Base-by-base conservation (phyloP, 1,140 invertebrate species). In the Scylla paramamosain region DNA sequence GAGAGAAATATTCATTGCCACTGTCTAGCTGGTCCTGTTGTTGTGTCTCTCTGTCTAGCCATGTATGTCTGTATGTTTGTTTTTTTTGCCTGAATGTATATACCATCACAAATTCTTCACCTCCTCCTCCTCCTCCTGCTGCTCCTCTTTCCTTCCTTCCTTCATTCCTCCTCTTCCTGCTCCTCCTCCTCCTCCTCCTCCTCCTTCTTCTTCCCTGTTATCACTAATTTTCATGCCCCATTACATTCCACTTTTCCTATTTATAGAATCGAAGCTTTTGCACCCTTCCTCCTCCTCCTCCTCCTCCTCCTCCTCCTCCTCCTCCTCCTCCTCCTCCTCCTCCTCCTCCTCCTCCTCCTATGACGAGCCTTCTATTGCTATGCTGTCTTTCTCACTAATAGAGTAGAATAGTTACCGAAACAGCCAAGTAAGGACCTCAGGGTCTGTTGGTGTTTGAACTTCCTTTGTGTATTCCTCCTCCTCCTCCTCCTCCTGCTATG, bases 341-440 rank as follows among this genome's bases (percentile, higher is more conserved):
- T 87, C 84, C 84, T 46, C 84, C 84, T 87, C 84, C 84, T 87
- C 84, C 31, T 87, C 84, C 84, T 87, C 84, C 29, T 86, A n/a
- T n/a, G n/a, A n/a, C n/a, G n/a, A n/a, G n/a, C 84, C 28, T 86
- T 28, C 84, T 86, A 4, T n/a, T n/a, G n/a, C n/a, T n/a, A n/a
- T n/a, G n/a, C n/a, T n/a, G n/a, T n/a, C 84, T 14, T 48, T 4
- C 14, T 14, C 46, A 48, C 46, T 14, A n/a, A n/a, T 14, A 48
- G 46, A 4, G 14, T 4, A n/a, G n/a, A n/a, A n/a, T n/a, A n/a
- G n/a, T n/a, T n/a, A n/a, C n/a, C n/a, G n/a, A n/a, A n/a, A n/a
- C n/a, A n/a, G n/a, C n/a, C n/a, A n/a, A n/a, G n/a, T n/a, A n/a
- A n/a, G n/a, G n/a, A n/a, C n/a, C n/a, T n/a, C n/a, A n/a, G n/a